Percentiles rank a stretch among this genome's conserved stretches.
Conservation (phyloP, 2,888 invertebrate species). For the Spodoptera exigua region DNA sequence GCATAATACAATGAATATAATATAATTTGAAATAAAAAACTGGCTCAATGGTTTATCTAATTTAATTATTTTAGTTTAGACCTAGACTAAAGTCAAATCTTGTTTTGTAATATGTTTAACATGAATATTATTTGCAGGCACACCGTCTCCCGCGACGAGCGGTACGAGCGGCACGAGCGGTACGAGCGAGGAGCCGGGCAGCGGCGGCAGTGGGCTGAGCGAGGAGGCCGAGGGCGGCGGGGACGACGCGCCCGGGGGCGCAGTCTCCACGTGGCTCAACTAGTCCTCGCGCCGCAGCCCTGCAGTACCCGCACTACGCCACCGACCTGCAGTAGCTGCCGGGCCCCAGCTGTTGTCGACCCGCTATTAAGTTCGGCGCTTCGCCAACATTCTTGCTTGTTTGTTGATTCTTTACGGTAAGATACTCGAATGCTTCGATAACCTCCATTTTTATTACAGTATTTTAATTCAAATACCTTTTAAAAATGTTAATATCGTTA, state of each 20-base stretch:
- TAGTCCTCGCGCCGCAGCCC: too few relatives aligned
- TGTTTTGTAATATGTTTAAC: too few relatives aligned
- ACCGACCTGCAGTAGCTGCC: slow-evolving; percentile 27
- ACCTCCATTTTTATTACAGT: too few relatives aligned
- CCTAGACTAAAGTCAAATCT: too few relatives aligned
- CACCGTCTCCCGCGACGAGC: slow-evolving; percentile 70
- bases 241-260: slow-evolving; percentile 44
- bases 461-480: too few relatives aligned
- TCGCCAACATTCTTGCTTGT: slow-evolving; percentile 68
- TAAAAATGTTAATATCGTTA: too few relatives aligned
- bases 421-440: slow-evolving; percentile 26
- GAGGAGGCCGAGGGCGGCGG: slow-evolving; percentile 38
- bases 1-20: too few relatives aligned
- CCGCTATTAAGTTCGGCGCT: slow-evolving; percentile 87
- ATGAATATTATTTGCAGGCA: too few relatives aligned
- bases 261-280: slow-evolving; percentile 13
- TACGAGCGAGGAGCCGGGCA: slow-evolving; percentile 47
- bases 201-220: slow-evolving; percentile 49
- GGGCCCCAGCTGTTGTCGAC: slow-evolving; percentile 67
- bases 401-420: slow-evolving; percentile 25
- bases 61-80: too few relatives aligned
- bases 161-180: slow-evolving; percentile 61
- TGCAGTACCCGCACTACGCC: too few relatives aligned
- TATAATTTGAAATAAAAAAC: too few relatives aligned
- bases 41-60: too few relatives aligned